These are phyloP conservation scores for Muraenolepis orangiensis DNA, from an alignment of 2,797 vertebrate species.

Conservation along the genomic window DNA sequence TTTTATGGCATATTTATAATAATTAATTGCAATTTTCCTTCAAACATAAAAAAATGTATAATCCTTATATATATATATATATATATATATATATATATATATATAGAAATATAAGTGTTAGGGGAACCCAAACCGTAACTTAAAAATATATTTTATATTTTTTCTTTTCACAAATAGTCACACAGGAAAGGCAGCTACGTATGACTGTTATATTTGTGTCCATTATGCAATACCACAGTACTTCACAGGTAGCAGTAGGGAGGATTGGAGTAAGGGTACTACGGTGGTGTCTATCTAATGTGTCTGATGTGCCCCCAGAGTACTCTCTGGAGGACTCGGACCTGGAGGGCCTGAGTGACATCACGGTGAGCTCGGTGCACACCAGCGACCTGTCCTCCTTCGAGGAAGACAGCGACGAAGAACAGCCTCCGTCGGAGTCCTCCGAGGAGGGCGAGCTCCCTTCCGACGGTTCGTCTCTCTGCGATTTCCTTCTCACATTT, in stretches of 20 bases:
- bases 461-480: conserved; percentile 74
- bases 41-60: too few relatives aligned
- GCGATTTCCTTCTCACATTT: not conserved
- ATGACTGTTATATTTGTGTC: not conserved
- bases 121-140: too few relatives aligned
- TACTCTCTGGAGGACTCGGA: conserved; percentile 87
- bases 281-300: not conserved
- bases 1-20: not conserved
- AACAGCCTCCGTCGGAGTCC: conserved; percentile 80
- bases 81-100: too few relatives aligned
- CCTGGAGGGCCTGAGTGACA: conserved; percentile 93
- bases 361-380: conserved; percentile 97
- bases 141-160: too few relatives aligned
- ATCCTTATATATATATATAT: too few relatives aligned
- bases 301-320: conserved; percentile 63
- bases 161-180: not conserved
- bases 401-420: conserved; percentile 89
- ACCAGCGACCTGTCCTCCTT: conserved; percentile 98
- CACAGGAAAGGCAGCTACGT: not conserved
- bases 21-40: not conserved
- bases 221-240: not conserved
- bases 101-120: too few relatives aligned
- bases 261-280: too few relatives aligned
- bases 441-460: conserved; percentile 93
- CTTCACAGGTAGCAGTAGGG: not conserved